Conservation (phyloP, 1,140 invertebrate species). For the Thaumatotibia leucotreta region DNA sequence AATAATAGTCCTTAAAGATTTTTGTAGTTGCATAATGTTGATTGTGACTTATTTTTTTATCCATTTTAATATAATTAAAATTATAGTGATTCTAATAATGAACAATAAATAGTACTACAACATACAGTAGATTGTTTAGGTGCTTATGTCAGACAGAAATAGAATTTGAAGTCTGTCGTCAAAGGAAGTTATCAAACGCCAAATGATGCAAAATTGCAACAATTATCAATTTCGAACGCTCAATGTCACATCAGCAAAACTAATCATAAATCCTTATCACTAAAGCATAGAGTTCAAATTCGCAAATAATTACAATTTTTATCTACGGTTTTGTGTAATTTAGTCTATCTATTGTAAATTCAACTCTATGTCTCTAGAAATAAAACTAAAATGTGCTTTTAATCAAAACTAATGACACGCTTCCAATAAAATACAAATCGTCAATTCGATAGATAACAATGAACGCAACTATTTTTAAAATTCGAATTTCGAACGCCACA, state of each 20-base stretch:
- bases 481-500: conserved; percentile 10
- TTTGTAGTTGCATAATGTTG: too few species aligned
- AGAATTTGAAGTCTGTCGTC: not conserved
- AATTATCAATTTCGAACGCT: conserved; percentile 13
- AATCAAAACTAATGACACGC: not conserved
- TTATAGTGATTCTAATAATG: too few species aligned
- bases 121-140: not conserved
- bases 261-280: not conserved
- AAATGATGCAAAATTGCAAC: conserved; percentile 9
- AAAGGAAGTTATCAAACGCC: conserved; percentile 14
- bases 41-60: too few species aligned
- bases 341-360: not conserved
- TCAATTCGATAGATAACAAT: conserved; percentile 13
- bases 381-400: not conserved
- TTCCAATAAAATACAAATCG: conserved; percentile 13
- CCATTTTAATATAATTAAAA: too few species aligned
- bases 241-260: not conserved
- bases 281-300: not conserved
- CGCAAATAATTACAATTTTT: not conserved
- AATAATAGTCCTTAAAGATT: too few species aligned
- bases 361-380: not conserved
- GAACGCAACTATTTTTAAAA: conserved; percentile 12
- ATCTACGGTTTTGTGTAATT: not conserved
- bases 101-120: not conserved
- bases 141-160: not conserved